Percentiles rank a stretch among this genome's conserved stretches.
Conservation (phyloP, 2,888 invertebrate genomes). For the Adelognathus sp. region DNA sequence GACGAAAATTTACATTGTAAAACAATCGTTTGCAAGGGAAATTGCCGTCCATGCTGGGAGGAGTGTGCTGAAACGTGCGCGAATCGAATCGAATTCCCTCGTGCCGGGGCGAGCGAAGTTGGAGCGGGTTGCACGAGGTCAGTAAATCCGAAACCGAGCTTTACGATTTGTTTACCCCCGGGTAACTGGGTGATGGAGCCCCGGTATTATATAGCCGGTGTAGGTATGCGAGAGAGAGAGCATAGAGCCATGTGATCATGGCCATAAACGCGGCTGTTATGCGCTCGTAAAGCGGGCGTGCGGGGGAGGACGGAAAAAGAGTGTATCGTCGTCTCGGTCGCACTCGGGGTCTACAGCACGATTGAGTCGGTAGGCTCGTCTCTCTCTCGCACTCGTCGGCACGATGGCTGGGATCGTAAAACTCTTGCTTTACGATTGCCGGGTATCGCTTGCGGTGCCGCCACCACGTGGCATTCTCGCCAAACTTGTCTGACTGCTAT, state of each 20-base stretch:
- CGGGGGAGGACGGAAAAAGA: no score
- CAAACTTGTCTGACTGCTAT: constrained; percentile 56
- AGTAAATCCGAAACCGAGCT: constrained; percentile 80
- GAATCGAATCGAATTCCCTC: constrained; percentile 49
- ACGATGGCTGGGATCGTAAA: constrained; percentile 76
- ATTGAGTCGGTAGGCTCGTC: constrained; percentile 30
- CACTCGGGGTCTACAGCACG: neutral
- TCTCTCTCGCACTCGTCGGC: constrained; percentile 59
- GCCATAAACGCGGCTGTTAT: constrained; percentile 81
- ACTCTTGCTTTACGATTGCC: constrained; percentile 79
- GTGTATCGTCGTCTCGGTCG: neutral
- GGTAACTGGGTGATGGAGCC: constrained; percentile 78
- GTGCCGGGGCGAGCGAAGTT: constrained; percentile 18
- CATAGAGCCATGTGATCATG: constrained; percentile 79
- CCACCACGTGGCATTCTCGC: constrained; percentile 65
- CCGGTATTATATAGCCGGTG: constrained; percentile 78
- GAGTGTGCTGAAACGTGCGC: constrained; percentile 44
- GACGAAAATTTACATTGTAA: neutral
- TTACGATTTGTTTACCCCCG: constrained; percentile 81
- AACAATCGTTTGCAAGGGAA: neutral
- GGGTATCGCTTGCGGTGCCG: constrained; percentile 77
- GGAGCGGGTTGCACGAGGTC: constrained; percentile 76
- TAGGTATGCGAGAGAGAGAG: constrained; percentile 79
- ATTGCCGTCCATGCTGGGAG: neutral
- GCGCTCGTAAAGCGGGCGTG: constrained; percentile 79